Base-by-base conservation (phyloP, 2,113 vertebrate species). In the Emberiza fucata region DNA sequence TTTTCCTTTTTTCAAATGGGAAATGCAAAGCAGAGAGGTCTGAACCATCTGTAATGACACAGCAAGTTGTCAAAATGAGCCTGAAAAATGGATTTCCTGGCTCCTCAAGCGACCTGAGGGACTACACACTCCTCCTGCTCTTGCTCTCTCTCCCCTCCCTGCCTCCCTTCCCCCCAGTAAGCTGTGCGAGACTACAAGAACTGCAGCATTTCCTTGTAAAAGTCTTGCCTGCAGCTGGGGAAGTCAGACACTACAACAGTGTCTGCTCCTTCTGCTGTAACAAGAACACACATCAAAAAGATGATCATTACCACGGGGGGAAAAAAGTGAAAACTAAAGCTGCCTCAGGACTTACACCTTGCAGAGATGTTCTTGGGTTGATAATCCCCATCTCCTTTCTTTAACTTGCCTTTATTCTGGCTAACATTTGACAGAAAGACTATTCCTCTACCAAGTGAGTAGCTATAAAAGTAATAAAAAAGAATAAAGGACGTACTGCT, bases 11-110 rank as follows among this genome's bases (percentile, higher is more conserved):
- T 54, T 61, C 39, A 81, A 83, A 39, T 27, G 14, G 9, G 23
- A 29, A 90, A 61, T 9, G 5, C 6, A 45, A 47, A 73, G 11
- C 40, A 72, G 53, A 65, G 42, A 70, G 24, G 28, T 81, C 57
- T 87, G 40, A 89, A 63, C 56, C 19, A 45, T 51, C 35, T 25
- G 23, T 73, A 93, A 78, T 92, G 79, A 86, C 86, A 86, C 42
- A 73, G 88, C 63, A 96, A 73, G 54, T 35, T 83, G 61, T 29
- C 63, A 73, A 94, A 95, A 90, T 31, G 33, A 95, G 47, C 60
- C 63, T 69, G 42, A 76, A 70, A 66, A 85, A 37, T 54, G 12
- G 14, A 86, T 70, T 86, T 88, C 68, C 45, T 86, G 68, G 71
- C 51, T 95, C 37, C 63, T 86, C 54, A 63, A 63, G 45, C 63